Evolutionary conservation across 2,797 vertebrate genomes (phyloP).

Genomic region (Paratrypauchen microcephalus): DNA sequence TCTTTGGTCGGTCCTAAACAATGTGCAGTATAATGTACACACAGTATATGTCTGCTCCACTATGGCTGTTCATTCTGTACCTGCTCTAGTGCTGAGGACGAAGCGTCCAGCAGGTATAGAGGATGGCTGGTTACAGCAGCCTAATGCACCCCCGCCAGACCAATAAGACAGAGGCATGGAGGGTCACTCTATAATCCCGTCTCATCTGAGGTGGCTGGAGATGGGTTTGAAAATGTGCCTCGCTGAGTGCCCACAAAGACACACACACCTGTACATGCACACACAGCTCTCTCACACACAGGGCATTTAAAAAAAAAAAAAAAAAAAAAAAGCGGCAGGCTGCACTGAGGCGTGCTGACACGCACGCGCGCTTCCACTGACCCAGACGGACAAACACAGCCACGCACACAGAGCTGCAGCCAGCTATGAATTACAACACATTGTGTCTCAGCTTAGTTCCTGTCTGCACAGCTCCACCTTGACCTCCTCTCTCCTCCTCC

Average conservation of each 20-base stretch:
- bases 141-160: slow-evolving; percentile 94
- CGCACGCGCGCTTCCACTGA: slow-evolving; percentile 52
- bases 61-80: slow-evolving; percentile 20
- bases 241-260: slow-evolving; percentile 91
- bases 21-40: not conserved
- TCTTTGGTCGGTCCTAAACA: not conserved
- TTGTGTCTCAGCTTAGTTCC: slow-evolving; percentile 78
- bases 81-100: slow-evolving; percentile 7
- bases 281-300: slow-evolving; percentile 54
- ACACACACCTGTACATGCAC: slow-evolving; percentile 57
- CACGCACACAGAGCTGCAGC: slow-evolving; percentile 72
- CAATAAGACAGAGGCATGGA: slow-evolving; percentile 96
- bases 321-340: slow-evolving; percentile 35
- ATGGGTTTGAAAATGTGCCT: slow-evolving; percentile 94
- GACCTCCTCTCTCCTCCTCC: slow-evolving; percentile 62
- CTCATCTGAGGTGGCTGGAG: slow-evolving; percentile 94
- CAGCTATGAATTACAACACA: slow-evolving; percentile 97
- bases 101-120: slow-evolving; percentile 29
- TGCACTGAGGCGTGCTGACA: slow-evolving; percentile 57
- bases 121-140: slow-evolving; percentile 87
- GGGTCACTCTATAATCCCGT: slow-evolving; percentile 98
- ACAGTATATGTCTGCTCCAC: not conserved
- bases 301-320: slow-evolving; percentile 41
- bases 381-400: slow-evolving; percentile 68
- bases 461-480: slow-evolving; percentile 74